Conservation (phyloP, 30 jellyfish, hydroid and myxozoan species). For the Hydra vulgaris region DNA sequence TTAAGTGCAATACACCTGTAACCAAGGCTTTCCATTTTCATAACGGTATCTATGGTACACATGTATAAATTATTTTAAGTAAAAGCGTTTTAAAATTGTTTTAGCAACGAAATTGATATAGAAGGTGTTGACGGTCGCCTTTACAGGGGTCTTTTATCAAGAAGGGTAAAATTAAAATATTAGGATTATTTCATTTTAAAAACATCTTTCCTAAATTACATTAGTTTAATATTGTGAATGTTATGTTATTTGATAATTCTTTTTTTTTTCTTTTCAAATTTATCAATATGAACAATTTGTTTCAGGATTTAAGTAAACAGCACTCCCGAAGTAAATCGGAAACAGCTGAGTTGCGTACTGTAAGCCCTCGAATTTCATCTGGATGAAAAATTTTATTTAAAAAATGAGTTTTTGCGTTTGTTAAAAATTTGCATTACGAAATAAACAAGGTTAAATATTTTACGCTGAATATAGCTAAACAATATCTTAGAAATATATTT, state of each 20-base stretch:
- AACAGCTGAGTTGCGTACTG: conserved; percentile 24
- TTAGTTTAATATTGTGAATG: background rate
- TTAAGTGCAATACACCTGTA: no score
- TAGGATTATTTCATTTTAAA: background rate
- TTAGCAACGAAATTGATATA: conserved; percentile 32
- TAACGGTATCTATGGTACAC: background rate
- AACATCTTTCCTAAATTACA: background rate
- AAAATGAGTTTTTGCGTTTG: no score
- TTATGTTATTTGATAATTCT: background rate
- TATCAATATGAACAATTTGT: background rate
- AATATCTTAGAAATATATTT: no score
- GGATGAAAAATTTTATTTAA: no score
- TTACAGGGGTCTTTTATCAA: conserved; percentile 26
- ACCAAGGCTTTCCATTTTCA: no score
- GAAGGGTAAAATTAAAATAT: conserved; percentile 10
- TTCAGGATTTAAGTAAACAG: conserved; percentile 15
- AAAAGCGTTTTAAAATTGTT: background rate
- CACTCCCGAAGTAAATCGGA: conserved; percentile 30
- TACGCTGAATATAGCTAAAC: no score
- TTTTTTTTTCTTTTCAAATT: no score
- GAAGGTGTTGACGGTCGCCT: conserved; percentile 38
- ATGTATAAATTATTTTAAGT: background rate
- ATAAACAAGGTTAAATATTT: no score
- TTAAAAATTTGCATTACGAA: no score
- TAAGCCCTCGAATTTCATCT: conserved; percentile 28